Conservation (phyloP, 2,888 invertebrate species). For the Scaptomyza reducta region DNA sequence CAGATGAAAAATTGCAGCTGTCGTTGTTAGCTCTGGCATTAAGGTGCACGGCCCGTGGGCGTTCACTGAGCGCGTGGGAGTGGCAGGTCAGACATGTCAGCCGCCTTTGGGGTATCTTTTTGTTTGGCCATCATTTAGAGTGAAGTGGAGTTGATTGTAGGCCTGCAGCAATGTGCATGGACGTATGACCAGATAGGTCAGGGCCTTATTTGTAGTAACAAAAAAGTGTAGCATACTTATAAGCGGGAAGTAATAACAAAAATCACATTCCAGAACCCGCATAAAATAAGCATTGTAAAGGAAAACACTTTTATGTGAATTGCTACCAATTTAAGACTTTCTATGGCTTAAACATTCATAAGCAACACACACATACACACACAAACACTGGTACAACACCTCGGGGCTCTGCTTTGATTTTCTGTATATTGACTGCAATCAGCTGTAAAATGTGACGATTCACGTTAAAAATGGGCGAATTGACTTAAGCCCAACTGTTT, state of each 20-base stretch:
- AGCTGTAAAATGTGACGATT: constrained; percentile 68
- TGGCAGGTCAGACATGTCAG: constrained; percentile 46
- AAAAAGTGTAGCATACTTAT: constrained; percentile 4
- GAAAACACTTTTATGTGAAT: constrained; percentile 8
- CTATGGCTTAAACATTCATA: constrained; percentile 15
- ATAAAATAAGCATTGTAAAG: constrained; percentile 16
- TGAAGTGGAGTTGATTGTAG: constrained; percentile 68
- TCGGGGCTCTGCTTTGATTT: constrained; percentile 68
- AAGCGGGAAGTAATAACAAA: not conserved
- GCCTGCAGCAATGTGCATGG: constrained; percentile 48
- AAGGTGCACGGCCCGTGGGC: constrained; percentile 32
- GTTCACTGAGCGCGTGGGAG: constrained; percentile 16
- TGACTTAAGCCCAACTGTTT: constrained; percentile 68
- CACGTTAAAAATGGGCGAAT: constrained; percentile 40
- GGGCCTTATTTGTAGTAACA: not conserved
- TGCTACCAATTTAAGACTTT: not conserved
- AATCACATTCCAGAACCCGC: not conserved
- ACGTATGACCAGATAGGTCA: constrained; percentile 12
- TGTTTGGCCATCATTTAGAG: constrained; percentile 37
- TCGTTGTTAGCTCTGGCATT: constrained; percentile 56
- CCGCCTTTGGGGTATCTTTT: constrained; percentile 13
- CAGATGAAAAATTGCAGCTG: constrained; percentile 84
- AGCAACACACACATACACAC: constrained; percentile 3
- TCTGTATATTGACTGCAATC: constrained; percentile 67
- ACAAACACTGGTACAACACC: constrained; percentile 20